phyloP scores from a whole-genome alignment of 2,888 invertebrate species.

The Flexamia atlantica region DNA sequence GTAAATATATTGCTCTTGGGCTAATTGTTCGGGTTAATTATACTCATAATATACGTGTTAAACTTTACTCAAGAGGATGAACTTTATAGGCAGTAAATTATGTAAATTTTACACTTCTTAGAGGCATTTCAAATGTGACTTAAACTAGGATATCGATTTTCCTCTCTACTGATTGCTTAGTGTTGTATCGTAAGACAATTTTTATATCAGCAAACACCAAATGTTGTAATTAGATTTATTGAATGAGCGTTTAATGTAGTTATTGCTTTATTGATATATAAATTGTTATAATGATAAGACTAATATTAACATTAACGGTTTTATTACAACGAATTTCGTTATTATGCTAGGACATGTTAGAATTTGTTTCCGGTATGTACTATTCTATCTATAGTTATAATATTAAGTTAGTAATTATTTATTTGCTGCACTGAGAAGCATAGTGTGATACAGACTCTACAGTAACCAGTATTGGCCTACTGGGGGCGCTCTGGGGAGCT shows the following conservation, averaged over 20 bases:
- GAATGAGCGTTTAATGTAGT: slow-evolving; percentile 14
- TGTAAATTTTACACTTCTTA: background rate
- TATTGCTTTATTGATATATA: slow-evolving; percentile 33
- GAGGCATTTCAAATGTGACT: background rate
- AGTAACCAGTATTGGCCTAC: background rate
- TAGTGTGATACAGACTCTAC: slow-evolving; percentile 29
- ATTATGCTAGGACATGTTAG: too few relatives aligned
- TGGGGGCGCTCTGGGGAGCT: background rate
- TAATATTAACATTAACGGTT: slow-evolving; percentile 26
- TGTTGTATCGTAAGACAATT: slow-evolving; percentile 41
- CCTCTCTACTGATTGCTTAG: background rate
- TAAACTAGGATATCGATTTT: background rate
- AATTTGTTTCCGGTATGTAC: too few relatives aligned
- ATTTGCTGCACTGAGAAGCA: slow-evolving; percentile 53
- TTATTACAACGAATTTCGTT: slow-evolving; percentile 40
- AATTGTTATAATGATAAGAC: slow-evolving; percentile 13
- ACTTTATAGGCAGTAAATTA: too few relatives aligned
- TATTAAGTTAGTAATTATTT: slow-evolving; percentile 27
- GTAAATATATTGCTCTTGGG: too few relatives aligned
- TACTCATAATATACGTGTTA: too few relatives aligned
- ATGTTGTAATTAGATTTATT: slow-evolving; percentile 50
- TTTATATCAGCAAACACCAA: slow-evolving; percentile 57
- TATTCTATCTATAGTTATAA: too few relatives aligned
- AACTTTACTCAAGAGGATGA: too few relatives aligned
- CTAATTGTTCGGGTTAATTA: too few relatives aligned